phyloP scores from a whole-genome alignment of 1,140 invertebrate species.

The Luehdorfia chinensis region DNA sequence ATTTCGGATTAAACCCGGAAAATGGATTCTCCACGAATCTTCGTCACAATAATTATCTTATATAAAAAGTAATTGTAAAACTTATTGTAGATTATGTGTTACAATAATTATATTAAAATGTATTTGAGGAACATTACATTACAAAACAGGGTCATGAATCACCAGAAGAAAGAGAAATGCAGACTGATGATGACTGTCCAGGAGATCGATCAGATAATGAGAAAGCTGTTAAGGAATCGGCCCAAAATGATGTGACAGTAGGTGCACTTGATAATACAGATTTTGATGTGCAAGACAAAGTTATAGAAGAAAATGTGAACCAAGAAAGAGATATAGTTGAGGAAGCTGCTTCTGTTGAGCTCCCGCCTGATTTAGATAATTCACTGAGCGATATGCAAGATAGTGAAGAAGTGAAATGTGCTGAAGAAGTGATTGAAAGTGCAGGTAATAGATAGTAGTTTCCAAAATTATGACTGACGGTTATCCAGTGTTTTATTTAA shows the following conservation, averaged over 20 bases:
- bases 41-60: too few relatives aligned
- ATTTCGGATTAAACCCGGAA: too few relatives aligned
- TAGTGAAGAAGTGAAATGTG: conserved; percentile 17
- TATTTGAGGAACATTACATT: conserved; percentile 4
- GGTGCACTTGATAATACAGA: conserved; percentile 11
- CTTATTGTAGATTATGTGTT: conserved; percentile 11
- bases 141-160: conserved; percentile 35
- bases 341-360: conserved; percentile 14
- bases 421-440: conserved; percentile 20
- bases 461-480: too few relatives aligned
- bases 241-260: not conserved
- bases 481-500: not conserved
- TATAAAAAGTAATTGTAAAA: not conserved
- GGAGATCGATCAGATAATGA: conserved; percentile 37
- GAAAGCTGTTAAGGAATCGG: conserved; percentile 10
- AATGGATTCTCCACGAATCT: too few relatives aligned
- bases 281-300: not conserved
- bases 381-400: conserved; percentile 23
- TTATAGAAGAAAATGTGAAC: conserved; percentile 12
- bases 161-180: conserved; percentile 49
- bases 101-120: not conserved
- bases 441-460: conserved; percentile 20
- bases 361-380: conserved; percentile 25
- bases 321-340: not conserved
- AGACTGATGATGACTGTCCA: conserved; percentile 48